Conservation (phyloP, 2,113 vertebrate genomes). For the Sakesphorus luctuosus region DNA sequence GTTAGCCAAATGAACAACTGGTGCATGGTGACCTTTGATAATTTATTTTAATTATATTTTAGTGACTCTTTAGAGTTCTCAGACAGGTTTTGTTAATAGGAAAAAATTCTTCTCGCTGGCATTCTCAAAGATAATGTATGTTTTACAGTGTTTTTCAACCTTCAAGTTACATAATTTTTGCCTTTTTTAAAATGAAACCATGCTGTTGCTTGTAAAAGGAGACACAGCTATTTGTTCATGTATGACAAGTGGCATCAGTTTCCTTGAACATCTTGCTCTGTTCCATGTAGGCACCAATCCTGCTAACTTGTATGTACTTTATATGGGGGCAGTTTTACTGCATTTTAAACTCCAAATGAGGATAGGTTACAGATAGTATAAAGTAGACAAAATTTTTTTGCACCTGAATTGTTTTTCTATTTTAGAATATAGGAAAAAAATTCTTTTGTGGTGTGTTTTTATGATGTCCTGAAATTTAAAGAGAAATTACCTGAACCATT, state of each 20-base stretch:
- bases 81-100: not conserved
- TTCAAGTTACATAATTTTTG: not conserved
- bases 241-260: not conserved
- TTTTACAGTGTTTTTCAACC: not conserved
- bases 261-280: not conserved
- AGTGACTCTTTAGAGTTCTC: conserved; percentile 4
- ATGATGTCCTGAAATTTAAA: not conserved
- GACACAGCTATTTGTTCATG: not conserved
- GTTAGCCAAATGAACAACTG: conserved; percentile 37
- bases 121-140: not conserved
- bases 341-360: not conserved
- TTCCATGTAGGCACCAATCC: not conserved
- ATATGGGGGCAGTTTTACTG: not conserved
- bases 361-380: not conserved
- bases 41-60: conserved; percentile 30
- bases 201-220: not conserved
- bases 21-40: conserved; percentile 53
- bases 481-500: not conserved
- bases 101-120: not conserved
- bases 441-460: not conserved
- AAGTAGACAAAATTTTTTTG: not conserved
- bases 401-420: not conserved
- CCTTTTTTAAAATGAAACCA: not conserved
- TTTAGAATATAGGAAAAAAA: not conserved
- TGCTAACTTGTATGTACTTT: not conserved